These are phyloP conservation scores for Mongoloraphidia duomilia DNA, from an alignment of 2,888 invertebrate species.

Conservation along the genomic window DNA sequence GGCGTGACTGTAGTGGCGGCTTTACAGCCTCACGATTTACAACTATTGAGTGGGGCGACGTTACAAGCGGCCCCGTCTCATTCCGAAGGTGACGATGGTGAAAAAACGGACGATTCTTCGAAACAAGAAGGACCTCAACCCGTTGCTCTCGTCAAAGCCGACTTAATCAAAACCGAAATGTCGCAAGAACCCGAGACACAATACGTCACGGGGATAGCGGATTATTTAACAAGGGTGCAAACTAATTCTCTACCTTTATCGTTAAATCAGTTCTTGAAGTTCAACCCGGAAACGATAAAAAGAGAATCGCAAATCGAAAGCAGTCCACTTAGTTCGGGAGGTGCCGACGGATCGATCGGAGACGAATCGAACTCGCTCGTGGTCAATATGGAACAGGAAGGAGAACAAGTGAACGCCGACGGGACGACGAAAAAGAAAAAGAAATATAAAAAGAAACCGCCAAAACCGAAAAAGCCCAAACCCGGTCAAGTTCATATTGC, in stretches of 20 bases:
- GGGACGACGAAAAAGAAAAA: conserved; percentile 50
- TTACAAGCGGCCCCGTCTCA: conserved; percentile 16
- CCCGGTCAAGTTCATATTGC: conserved; percentile 67
- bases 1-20: conserved; percentile 55
- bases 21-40: conserved; percentile 54
- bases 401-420: conserved; percentile 24
- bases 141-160: conserved; percentile 35
- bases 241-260: conserved; percentile 35
- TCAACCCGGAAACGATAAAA: conserved; percentile 41
- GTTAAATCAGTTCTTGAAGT: conserved; percentile 47
- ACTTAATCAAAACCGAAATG: conserved; percentile 27
- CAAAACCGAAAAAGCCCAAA: conserved; percentile 63
- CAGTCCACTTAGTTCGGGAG: conserved; percentile 29
- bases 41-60: conserved; percentile 31
- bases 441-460: conserved; percentile 67
- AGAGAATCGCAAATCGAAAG: conserved; percentile 32
- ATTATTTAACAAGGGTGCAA: conserved; percentile 34
- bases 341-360: conserved; percentile 24
- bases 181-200: conserved; percentile 25
- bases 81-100: conserved; percentile 7
- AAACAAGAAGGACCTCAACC: conserved; percentile 32
- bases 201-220: conserved; percentile 33
- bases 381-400: conserved; percentile 26
- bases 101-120: conserved; percentile 23
- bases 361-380: conserved; percentile 19